A percentile compares a stretch with the other conserved stretches of the same genome.
Conservation (phyloP, 35 echinoderm and acorn worm genomes). For the Heliocidaris tuberculata region DNA sequence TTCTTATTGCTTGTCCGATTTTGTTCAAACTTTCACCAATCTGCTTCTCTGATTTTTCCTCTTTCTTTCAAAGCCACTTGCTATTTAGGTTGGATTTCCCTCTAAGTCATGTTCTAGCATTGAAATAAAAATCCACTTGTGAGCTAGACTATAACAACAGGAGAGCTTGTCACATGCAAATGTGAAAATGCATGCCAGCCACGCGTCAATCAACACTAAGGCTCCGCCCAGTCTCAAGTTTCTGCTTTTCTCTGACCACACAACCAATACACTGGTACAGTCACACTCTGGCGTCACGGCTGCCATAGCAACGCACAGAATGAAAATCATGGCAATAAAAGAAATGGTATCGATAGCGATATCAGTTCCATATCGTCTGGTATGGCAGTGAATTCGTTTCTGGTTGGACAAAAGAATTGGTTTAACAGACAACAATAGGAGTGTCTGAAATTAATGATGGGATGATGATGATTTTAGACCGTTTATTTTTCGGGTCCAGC, state of each 20-base stretch:
- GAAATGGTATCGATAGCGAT: background rate
- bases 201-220: background rate
- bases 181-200: background rate
- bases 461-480: background rate
- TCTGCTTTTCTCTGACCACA: conserved; percentile 10
- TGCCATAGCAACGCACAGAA: background rate
- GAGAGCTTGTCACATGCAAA: background rate
- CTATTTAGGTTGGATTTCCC: too few species aligned
- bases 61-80: too few species aligned
- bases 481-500: too few species aligned
- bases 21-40: too few species aligned
- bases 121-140: background rate
- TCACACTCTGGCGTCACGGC: background rate
- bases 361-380: background rate
- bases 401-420: background rate
- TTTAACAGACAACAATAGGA: background rate
- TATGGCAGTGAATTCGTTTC: background rate
- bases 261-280: background rate
- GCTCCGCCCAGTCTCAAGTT: background rate
- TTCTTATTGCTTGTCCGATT: too few species aligned
- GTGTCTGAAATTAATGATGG: background rate
- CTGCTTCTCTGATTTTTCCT: too few species aligned
- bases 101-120: too few species aligned
- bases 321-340: background rate
- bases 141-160: background rate